Percentiles rank a stretch among this genome's conserved stretches.
Evolutionary conservation across 2,797 vertebrate genomes (phyloP).

Genomic region (Aplochiton taeniatus): DNA sequence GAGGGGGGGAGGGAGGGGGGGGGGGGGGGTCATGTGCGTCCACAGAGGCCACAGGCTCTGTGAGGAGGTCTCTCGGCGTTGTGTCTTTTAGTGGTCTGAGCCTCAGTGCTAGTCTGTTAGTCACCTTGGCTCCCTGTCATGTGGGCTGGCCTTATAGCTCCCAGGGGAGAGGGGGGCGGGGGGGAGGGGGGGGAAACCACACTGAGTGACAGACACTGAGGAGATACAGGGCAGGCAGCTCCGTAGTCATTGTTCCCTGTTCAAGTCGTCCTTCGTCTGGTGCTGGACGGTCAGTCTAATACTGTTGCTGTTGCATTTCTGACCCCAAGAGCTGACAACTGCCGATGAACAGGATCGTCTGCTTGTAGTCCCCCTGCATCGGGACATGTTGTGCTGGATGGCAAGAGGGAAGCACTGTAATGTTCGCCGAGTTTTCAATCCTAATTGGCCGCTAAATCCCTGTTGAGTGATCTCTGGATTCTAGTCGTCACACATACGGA

Average conservation of each 20-base stretch:
- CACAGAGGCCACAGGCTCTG: too few species aligned
- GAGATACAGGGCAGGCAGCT: constrained; percentile 63
- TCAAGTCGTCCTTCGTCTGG: constrained; percentile 61
- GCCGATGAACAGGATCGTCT: too few species aligned
- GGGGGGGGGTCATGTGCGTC: too few species aligned
- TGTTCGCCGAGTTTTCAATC: constrained; percentile 31
- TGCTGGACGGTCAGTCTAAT: too few species aligned
- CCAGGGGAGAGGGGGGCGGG: constrained; percentile 66
- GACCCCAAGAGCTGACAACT: too few species aligned
- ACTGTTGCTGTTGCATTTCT: too few species aligned
- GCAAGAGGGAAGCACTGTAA: not conserved
- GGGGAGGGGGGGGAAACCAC: constrained; percentile 75
- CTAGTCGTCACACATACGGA: constrained; percentile 25
- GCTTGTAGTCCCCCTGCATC: not conserved
- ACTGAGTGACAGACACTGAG: constrained; percentile 72
- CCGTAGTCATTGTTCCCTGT: constrained; percentile 61
- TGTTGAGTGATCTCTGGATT: constrained; percentile 32
- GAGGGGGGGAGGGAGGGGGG: too few species aligned
- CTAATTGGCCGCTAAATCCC: constrained; percentile 23
- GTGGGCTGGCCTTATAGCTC: constrained; percentile 63
- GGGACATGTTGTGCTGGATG: not conserved
- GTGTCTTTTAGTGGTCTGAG: constrained; percentile 27
- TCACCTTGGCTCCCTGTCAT: constrained; percentile 44
- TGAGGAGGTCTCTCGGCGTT: too few species aligned
- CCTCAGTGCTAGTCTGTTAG: constrained; percentile 46